phyloP scores from a whole-genome alignment of 1,140 invertebrate species.

The Calycopis cecrops region DNA sequence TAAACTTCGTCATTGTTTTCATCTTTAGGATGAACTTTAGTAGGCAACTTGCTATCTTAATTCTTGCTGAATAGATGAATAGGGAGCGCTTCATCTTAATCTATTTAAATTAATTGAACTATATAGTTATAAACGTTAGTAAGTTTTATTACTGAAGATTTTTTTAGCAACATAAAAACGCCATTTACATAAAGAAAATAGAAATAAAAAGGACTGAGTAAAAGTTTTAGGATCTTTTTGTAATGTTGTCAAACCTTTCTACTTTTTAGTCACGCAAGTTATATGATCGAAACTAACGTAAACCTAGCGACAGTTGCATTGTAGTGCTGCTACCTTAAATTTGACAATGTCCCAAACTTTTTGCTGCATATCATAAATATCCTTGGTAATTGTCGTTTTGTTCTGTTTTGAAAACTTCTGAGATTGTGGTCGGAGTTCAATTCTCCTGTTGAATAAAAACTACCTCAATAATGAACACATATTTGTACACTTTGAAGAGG shows the following conservation, averaged over 20 bases:
- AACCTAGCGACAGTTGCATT: neutral
- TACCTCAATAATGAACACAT: neutral
- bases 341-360: neutral
- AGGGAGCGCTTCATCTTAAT: no score
- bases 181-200: neutral
- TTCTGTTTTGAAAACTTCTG: neutral
- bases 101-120: no score
- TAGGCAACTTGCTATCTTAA: neutral
- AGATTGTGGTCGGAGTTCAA: neutral
- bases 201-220: neutral
- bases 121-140: no score
- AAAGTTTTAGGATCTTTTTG: neutral
- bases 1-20: neutral
- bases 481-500: neutral
- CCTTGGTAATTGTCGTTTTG: slow-evolving; percentile 1
- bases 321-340: neutral
- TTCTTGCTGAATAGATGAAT: neutral
- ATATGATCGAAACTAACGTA: neutral
- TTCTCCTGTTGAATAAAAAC: neutral
- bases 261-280: neutral
- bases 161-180: no score
- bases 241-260: neutral
- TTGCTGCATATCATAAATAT: neutral
- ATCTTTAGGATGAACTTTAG: neutral
- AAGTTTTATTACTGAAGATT: no score